Conservation (phyloP, 2,797 vertebrate genomes). For the Coregonus ussuriensis region DNA sequence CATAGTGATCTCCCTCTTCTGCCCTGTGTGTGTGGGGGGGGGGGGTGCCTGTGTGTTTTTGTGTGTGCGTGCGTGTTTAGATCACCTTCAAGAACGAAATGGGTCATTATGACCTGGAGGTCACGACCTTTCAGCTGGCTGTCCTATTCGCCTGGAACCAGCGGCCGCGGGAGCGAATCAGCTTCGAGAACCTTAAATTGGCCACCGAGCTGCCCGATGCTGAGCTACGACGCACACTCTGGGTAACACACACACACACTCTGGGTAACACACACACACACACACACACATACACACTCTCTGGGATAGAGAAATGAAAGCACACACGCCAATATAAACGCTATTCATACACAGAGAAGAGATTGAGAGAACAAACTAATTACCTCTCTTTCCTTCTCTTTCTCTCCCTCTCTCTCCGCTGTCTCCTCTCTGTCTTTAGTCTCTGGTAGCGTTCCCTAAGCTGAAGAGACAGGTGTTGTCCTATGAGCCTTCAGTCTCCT, state of each 20-base stretch:
- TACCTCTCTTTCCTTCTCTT: neutral
- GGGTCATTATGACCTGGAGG: slow-evolving; percentile 89
- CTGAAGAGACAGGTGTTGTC: slow-evolving; percentile 88
- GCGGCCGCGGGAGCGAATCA: slow-evolving; percentile 90
- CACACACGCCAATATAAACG: neutral
- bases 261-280: slow-evolving; percentile 5
- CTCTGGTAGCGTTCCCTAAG: slow-evolving; percentile 91
- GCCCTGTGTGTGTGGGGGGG: neutral
- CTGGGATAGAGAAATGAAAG: neutral
- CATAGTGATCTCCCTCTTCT: neutral
- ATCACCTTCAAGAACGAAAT: slow-evolving; percentile 92
- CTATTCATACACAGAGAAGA: neutral
- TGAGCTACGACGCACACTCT: slow-evolving; percentile 88
- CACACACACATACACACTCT: slow-evolving; percentile 6
- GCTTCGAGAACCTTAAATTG: slow-evolving; percentile 91
- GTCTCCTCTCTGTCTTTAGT: slow-evolving; percentile 67
- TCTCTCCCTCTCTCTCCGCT: slow-evolving; percentile 3
- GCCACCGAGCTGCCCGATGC: slow-evolving; percentile 89
- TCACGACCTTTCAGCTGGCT: slow-evolving; percentile 89
- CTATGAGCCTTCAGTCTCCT: slow-evolving; percentile 89
- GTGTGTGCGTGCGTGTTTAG: slow-evolving; percentile 50
- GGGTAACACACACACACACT: slow-evolving; percentile 75
- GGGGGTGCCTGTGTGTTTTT: neutral
- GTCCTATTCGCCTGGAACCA: slow-evolving; percentile 92
- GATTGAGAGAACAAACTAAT: neutral